Base-by-base conservation (phyloP, 92 coral and sea anemone species). In the Palythoa grandiflora region DNA sequence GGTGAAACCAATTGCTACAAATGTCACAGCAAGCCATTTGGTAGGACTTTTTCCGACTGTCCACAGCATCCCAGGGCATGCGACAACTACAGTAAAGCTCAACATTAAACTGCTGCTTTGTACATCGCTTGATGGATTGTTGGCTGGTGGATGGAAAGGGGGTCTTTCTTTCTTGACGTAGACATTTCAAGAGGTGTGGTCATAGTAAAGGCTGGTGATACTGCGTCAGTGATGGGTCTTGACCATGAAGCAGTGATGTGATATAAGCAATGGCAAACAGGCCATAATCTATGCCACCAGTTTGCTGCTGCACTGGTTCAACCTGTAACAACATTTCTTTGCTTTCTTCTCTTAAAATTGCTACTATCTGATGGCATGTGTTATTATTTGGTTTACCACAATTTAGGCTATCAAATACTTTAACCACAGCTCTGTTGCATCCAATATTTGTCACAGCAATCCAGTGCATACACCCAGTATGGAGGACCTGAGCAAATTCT, bases 381-480 rank as follows among this genome's bases (percentile, higher is more conserved):
- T 87, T 61, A 84, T 87, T 78, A 78, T n/a, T 87, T 80, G 84
- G 84, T 79, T 50, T 38, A 14, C 92, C 91, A 75, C 70, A 66
- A 20, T 85, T 88, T 50, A 85, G 84, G 84, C 95, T 93, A 90
- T 93, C 92, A 47, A 70, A 88, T 71, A 75, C 79, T 79, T 83
- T 78, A 61, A 93, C 90, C 12, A 83, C 74, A 10, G 81, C 86
- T 70, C 83, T 65, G 6, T 84, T 55, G n/a, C 84, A 89, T 28
- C 89, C 89, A 21, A 88, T 71, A 68, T 88, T 93, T 15, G 92
- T 78, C 9, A 83, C 81, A 37, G 92, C 89, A 35, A 93, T 89
- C 95, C 93, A 90, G 84, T 93, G 95, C n/a, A 88, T 39, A 48
- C 76, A 73, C 16, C 93, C 92, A 79, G 88, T 88, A 38, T 90